Evolutionary conservation across 2,113 vertebrate genomes (phyloP).

Genomic region (cat (Felis catus)): F.catus_Fca126_mat1.0 CM031420.1:147656001-147656500

Average conservation of each 20-base stretch:
- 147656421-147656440: neutral
- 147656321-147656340: neutral
- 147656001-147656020: neutral
- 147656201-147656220: neutral
- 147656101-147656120: neutral
- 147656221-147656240: neutral
- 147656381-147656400: neutral
- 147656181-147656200: neutral
- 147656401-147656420: neutral
- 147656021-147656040: neutral
- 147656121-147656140: neutral
- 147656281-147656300: neutral
- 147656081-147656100: neutral
- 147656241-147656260: accelerated
- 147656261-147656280: neutral
- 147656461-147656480: neutral
- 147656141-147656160: neutral
- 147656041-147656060: neutral
- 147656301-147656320: neutral
- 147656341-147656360: neutral
- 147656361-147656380: no score
- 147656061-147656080: no score
- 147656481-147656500: neutral
- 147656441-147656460: no score
- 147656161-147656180: neutral